Conservation (phyloP, 2,113 vertebrate genomes). For the Lophotis ruficrista region DNA sequence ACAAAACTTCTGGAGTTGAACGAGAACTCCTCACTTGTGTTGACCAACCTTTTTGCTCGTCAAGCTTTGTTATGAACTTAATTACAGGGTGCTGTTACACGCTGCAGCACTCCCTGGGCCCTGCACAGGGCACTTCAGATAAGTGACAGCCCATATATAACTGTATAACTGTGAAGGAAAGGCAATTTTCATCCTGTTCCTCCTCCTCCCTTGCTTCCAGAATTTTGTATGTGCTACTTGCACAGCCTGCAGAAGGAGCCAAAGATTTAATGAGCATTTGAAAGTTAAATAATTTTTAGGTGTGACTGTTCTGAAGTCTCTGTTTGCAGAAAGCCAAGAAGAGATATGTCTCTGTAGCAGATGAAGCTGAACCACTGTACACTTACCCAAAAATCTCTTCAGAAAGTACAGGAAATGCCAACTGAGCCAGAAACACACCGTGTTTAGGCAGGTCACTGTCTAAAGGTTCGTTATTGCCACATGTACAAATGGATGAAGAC, state of each 20-base stretch:
- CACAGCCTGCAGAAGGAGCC: constrained; percentile 21
- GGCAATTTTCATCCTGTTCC: neutral
- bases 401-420: neutral
- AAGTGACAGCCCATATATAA: neutral
- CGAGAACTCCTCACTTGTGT: neutral
- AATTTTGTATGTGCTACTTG: neutral
- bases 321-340: constrained; percentile 14
- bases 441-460: neutral
- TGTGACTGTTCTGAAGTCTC: constrained; percentile 21
- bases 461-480: neutral
- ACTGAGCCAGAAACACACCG: neutral
- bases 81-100: neutral
- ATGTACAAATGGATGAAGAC: neutral
- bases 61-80: neutral
- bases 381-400: neutral
- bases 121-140: neutral
- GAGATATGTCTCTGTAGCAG: neutral
- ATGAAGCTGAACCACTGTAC: neutral
- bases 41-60: neutral
- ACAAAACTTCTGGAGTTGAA: neutral
- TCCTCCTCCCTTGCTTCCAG: neutral
- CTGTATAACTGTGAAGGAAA: neutral
- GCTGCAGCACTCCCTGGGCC: neutral
- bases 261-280: constrained; percentile 37
- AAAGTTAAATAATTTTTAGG: constrained; percentile 38